These are phyloP conservation scores for Norana najaformis DNA, from an alignment of 2,888 invertebrate genomes.

Conservation along the genomic window DNA sequence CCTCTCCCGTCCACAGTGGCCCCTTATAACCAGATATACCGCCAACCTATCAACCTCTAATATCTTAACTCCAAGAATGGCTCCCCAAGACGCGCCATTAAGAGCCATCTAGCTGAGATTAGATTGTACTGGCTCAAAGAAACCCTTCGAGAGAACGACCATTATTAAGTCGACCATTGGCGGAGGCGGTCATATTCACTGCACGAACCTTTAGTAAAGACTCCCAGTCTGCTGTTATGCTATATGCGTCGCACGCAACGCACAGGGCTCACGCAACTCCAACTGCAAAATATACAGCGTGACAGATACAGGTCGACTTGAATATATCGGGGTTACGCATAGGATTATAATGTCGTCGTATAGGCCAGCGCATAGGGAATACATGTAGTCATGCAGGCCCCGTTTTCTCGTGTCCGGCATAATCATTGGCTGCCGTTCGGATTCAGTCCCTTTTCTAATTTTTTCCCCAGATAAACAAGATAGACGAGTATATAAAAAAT, in stretches of 20 bases:
- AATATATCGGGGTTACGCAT: not conserved
- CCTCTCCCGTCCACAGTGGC: not conserved
- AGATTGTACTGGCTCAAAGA: not conserved
- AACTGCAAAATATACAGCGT: not conserved
- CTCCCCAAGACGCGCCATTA: not conserved
- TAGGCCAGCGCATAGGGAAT: not conserved
- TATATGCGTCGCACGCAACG: not conserved
- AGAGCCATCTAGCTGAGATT: not conserved
- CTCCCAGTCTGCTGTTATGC: not conserved
- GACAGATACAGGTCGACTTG: not conserved
- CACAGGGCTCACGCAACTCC: not conserved
- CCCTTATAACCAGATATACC: not conserved
- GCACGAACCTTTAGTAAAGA: not conserved
- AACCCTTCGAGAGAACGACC: not conserved
- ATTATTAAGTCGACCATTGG: not conserved
- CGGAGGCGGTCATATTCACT: not conserved
- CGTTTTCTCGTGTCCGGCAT: not conserved
- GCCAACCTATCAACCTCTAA: conserved; percentile 13
- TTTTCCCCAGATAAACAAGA: not conserved
- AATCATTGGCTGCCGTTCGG: no score
- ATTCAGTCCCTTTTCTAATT: not conserved
- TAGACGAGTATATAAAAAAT: not conserved
- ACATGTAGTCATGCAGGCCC: not conserved
- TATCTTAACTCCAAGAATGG: conserved; percentile 3
- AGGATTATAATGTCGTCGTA: not conserved